Conservation (phyloP, 2,113 vertebrate species). For the Pteropus alecto region DNA sequence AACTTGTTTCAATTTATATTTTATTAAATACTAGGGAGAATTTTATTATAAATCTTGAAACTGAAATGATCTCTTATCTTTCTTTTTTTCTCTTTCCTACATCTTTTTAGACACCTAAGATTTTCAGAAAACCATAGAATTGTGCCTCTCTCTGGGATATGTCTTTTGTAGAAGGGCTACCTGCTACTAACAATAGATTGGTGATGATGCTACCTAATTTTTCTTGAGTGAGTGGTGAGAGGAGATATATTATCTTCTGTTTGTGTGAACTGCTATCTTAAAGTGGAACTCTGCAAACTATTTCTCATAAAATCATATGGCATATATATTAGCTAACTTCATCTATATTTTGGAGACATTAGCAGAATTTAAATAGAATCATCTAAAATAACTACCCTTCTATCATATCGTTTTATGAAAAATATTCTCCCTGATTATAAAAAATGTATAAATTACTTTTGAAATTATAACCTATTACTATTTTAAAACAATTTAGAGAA, state of each 20-base stretch:
- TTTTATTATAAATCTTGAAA: not conserved
- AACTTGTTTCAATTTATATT: not conserved
- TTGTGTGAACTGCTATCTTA: not conserved
- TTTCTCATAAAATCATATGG: not conserved
- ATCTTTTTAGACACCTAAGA: not conserved
- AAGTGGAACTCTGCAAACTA: not conserved
- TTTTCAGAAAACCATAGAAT: not conserved
- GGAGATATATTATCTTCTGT: not conserved
- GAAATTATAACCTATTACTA: not conserved
- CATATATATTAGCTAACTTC: not conserved
- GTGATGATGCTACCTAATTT: not conserved
- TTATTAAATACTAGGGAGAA: not conserved
- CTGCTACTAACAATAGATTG: not conserved
- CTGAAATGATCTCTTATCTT: not conserved
- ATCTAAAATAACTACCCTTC: not conserved
- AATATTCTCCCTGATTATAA: not conserved
- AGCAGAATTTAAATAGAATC: not conserved
- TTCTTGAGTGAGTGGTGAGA: not conserved
- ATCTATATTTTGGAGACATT: not conserved
- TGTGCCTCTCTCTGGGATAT: not conserved
- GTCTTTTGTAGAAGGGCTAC: not conserved
- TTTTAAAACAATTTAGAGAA: not conserved
- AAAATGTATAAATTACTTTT: not conserved
- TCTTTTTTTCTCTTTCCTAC: not conserved
- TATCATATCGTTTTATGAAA: not conserved